These are phyloP conservation scores for Drepana arcuata DNA, from an alignment of 1,140 invertebrate species.

Conservation along the genomic window DNA sequence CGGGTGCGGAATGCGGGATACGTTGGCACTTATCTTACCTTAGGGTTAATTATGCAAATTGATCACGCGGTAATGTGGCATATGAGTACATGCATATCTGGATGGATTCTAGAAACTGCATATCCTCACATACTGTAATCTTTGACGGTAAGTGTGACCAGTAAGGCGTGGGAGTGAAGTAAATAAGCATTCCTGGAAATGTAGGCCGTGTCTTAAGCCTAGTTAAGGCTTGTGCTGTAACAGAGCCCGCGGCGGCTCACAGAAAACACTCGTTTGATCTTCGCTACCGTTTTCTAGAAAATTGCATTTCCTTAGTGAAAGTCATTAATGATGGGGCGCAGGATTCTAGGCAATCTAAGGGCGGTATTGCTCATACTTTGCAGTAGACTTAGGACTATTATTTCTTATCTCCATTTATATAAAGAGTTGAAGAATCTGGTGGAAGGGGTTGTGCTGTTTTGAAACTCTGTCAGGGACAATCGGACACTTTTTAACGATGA, in stretches of 20 bases:
- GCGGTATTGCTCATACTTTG: conserved; percentile 29
- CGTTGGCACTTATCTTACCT: conserved; percentile 19
- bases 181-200: conserved; percentile 30
- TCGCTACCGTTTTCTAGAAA: conserved; percentile 69
- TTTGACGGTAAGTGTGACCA: too few relatives aligned
- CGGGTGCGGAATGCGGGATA: conserved; percentile 33
- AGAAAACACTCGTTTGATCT: conserved; percentile 46
- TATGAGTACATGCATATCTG: too few relatives aligned
- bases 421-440: too few relatives aligned
- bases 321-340: conserved; percentile 53
- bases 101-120: too few relatives aligned
- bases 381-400: conserved; percentile 13
- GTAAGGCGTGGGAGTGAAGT: conserved; percentile 1
- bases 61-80: too few relatives aligned
- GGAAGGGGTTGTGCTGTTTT: too few relatives aligned
- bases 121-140: too few relatives aligned
- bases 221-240: conserved; percentile 51
- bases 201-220: conserved; percentile 35
- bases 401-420: conserved; percentile 31
- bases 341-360: conserved; percentile 35
- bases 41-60: conserved; percentile 33
- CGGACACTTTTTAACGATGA: too few relatives aligned
- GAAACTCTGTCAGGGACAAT: too few relatives aligned
- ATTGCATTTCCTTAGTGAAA: conserved; percentile 66
- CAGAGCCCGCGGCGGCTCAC: conserved; percentile 38